Evolutionary conservation across 2,797 vertebrate species (phyloP), one percentile per base, ranked within the genome.

Genomic region (Catharus ustulatus): DNA sequence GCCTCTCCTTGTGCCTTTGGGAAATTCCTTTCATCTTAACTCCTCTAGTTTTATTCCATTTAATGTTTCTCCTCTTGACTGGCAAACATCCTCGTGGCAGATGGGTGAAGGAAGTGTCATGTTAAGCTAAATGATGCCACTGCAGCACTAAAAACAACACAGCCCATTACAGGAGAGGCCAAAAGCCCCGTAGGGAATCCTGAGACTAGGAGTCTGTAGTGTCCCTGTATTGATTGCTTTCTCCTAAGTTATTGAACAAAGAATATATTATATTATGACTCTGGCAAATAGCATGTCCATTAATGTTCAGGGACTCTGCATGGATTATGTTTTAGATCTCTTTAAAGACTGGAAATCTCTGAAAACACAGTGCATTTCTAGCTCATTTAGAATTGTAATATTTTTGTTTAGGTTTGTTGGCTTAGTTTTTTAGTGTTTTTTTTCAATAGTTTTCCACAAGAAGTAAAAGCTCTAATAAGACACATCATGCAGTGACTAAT

Each of bases 241-340:
- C 75, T 95, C 36, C 42, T 86, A 93, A 88, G 76, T 85, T 96
- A 97, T 94, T 94, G 96, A 96, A 83, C 43, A 58, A 63, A 91
- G 27, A 90, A 84, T 88, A 66, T 90, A 78, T 94, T 90, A 62
- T 72, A 58, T 62, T 88, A 82, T 92, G 73, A 89, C 84, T 94
- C 57, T 24, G 84, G 34, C 22, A 96, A 89, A 93, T 83, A 91
- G 69, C 95, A 83, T 62, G 42, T 54, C 80, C 69, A 58, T 75
- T 92, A 89, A 93, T 88, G 81, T 93, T 86, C 76, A 63, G 29
- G 52, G 55, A 76, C 24, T 71, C 30, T 15, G 8, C 68, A 62
- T 55, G 52, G 88, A 63, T 92, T 89, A 87, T 66, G 57, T 16
- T 96, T 95, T 89, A 96, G 32, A 32, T 96, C 77, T 86, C 77